Base-by-base conservation (phyloP, 2,888 invertebrate species). In the Drosophila flavopinicola region DNA sequence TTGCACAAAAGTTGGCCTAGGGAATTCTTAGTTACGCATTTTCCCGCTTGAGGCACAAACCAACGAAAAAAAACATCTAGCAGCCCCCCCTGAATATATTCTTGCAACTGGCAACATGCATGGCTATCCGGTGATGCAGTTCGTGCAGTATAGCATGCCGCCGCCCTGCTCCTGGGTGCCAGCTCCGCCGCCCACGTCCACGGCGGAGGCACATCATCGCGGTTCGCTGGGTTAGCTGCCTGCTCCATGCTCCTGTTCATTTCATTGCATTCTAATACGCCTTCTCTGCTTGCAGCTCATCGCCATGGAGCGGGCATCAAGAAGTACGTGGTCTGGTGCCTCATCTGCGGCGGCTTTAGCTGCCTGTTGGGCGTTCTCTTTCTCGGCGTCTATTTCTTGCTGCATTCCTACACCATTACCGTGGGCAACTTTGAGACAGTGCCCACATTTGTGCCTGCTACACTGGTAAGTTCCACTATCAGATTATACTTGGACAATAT, bases 401-500 rank as follows among this genome's bases (percentile, higher is more conserved):
- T 96, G 44, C 93, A 95, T 65, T 94, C 95, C 35, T 94, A 95
- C 89, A 96, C 96, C 37, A 94, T 94, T 25, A 94, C 95, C 1
- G 92, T 94, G 73, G 93, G 93, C 23, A 93, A 97, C 88, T 94
- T 98, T 91, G 98, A 98, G 92, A 97, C 98, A 0, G 96, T 98
- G 77, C 98, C 98, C n/a, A 97, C 97, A 5, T 98, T 97, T 88
- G 96, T 98, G 78, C 97, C 97, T 32, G 97, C 97, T 60, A 95
- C 96, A 74, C 95, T 97, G 95, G 97, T 97, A 91, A 94, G 93
- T 90, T 2, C 6, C 11, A 9, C 9, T 10, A n/a, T 4, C 7
- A 37, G 6, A 30, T n/a, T n/a, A 6, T n/a, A n/a, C n/a, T n/a
- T n/a, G n/a, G n/a, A n/a, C n/a, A n/a, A n/a, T 30, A 6, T 10